Conservation (phyloP, 2,113 vertebrate genomes). For the Silurus asotus region DNA sequence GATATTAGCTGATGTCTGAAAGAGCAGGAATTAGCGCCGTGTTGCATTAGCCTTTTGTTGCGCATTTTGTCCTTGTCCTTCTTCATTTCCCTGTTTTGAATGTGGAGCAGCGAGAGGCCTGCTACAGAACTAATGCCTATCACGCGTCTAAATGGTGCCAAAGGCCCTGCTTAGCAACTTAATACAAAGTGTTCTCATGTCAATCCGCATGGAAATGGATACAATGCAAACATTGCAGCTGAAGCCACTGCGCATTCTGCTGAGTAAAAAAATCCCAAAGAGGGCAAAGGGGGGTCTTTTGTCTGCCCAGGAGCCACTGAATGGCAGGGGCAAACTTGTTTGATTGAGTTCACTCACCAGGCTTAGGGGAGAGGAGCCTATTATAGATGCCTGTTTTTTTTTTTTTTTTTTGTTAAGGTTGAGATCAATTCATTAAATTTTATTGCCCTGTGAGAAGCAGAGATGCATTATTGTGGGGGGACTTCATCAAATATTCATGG, state of each 20-base stretch:
- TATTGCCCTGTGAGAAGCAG: slow-evolving; percentile 98
- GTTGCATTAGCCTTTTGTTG: slow-evolving; percentile 99
- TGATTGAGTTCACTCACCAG: slow-evolving; percentile 98
- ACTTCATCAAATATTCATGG: slow-evolving; percentile 99
- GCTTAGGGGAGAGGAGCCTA: slow-evolving; percentile 90
- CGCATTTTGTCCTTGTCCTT: slow-evolving; percentile 95
- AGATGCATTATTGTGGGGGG: slow-evolving; percentile 96
- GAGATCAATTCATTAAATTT: slow-evolving; percentile 99
- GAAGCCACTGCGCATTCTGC: slow-evolving; percentile 96
- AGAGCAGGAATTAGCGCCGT: slow-evolving; percentile 93
- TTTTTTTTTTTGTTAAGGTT: slow-evolving; percentile 86
- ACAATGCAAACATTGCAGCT: slow-evolving; percentile 99
- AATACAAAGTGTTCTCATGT: slow-evolving; percentile 99
- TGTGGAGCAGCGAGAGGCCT: slow-evolving; percentile 96
- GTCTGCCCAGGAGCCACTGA: slow-evolving; percentile 82
- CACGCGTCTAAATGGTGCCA: slow-evolving; percentile 98
- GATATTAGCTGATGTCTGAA: slow-evolving; percentile 92
- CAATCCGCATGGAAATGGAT: slow-evolving; percentile 99
- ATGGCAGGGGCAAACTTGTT: slow-evolving; percentile 95
- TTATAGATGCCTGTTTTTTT: slow-evolving; percentile 88
- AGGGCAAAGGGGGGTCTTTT: slow-evolving; percentile 76
- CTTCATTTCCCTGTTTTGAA: slow-evolving; percentile 99
- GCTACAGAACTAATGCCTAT: slow-evolving; percentile 96
- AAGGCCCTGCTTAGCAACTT: slow-evolving; percentile 96
- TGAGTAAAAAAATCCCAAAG: slow-evolving; percentile 87